Base-by-base conservation (phyloP, 2,797 vertebrate genomes). In the Eulemur albifrons region DNA sequence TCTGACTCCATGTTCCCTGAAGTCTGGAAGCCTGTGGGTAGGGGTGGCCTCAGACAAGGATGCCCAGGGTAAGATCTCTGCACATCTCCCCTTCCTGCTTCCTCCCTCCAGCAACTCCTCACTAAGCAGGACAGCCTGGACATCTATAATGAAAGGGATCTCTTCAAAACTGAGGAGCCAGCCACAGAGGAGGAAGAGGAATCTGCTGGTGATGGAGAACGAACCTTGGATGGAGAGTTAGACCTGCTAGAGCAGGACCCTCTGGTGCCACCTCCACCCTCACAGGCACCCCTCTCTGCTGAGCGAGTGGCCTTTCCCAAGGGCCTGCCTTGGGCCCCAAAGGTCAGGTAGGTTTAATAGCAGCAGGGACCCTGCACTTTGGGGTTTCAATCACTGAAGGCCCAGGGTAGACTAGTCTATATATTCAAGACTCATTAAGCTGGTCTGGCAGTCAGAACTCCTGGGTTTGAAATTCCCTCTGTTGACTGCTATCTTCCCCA, bases 321-420 rank as follows among this genome's bases (percentile, higher is more conserved):
- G 94, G 99, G 99, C n/a, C 99, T 99, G 0, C 99, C 99, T n/a
- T 99, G 99, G 99, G 99, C 99, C 70, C 99, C 99, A 80, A 99
- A 99, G 99, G 99, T 99, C 99, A 99, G 99, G 99, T 99, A 97
- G 40, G 82, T 96, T 92, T 86, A 50, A 40, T 65, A 77, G 65
- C 27, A 82, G 30, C 32, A 83, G 45, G 75, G 13, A 32, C n/a
- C 45, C 70, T 5, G 1, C 63, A 14, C 54, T 76, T 77, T 35
- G 38, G n/a, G 43, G 59, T 83, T 83, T 59, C 18, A 76, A 1
- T 79, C 52, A 67, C 65, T 43, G 45, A 48, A 50, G 48, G 23
- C 30, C 48, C 52, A 80, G 65, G 80, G 52, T 72, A 11, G 63
- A 30, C 17, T 65, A 57, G 4, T 84, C n/a, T 59, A 5, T 77